Evolutionary conservation across 2,797 vertebrate species (phyloP).

Genomic region (Acestrorhynchus altus): DNA sequence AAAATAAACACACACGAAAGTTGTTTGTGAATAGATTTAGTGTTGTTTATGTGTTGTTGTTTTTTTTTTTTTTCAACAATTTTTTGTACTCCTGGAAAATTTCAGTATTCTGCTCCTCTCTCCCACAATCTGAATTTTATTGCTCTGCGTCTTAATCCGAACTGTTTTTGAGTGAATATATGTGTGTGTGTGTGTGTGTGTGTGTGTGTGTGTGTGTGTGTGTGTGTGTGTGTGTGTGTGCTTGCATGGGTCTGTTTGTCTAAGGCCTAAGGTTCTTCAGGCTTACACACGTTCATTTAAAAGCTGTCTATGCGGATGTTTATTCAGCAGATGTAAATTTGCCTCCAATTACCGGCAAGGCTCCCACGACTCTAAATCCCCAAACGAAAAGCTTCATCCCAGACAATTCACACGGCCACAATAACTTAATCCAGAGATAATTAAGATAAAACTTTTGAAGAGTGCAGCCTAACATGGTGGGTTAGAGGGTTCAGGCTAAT

Average conservation of each 20-base stretch:
- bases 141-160: conserved; percentile 44
- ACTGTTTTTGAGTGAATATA: conserved; percentile 6
- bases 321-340: conserved; percentile 78
- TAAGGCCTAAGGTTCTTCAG: conserved; percentile 69
- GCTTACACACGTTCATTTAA: conserved; percentile 72
- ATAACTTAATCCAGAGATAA: conserved; percentile 73
- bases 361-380: conserved; percentile 65
- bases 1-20: conserved; percentile 20
- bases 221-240: conserved; percentile 33
- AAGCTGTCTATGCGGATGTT: conserved; percentile 74
- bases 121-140: conserved; percentile 41
- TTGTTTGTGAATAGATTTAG: conserved; percentile 19
- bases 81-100: background rate
- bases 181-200: background rate
- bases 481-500: conserved; percentile 12
- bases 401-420: conserved; percentile 67
- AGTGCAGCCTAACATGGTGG: conserved; percentile 21
- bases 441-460: conserved; percentile 62
- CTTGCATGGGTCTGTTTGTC: conserved; percentile 72
- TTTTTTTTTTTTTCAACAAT: conserved; percentile 18
- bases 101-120: background rate
- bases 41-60: conserved; percentile 1
- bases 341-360: conserved; percentile 78
- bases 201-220: background rate
- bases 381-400: conserved; percentile 62